Conservation (phyloP, 2,113 vertebrate species). For the Hiodon tergisus region DNA sequence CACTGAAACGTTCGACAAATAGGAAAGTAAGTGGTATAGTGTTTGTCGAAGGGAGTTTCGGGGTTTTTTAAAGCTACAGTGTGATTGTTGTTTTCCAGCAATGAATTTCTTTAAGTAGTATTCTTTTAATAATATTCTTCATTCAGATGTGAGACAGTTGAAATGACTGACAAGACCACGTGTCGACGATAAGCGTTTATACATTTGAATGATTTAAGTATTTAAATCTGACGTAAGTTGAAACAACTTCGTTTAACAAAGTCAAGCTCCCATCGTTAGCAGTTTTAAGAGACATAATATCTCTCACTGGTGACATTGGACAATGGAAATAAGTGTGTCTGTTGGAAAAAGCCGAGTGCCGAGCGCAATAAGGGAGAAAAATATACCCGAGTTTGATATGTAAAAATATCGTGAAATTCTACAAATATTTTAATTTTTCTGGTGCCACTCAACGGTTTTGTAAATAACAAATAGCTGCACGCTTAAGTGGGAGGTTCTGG, state of each 20-base stretch:
- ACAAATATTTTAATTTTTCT: too few relatives aligned
- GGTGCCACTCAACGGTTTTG: neutral
- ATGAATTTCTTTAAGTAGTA: neutral
- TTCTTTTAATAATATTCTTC: neutral
- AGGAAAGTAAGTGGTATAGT: neutral
- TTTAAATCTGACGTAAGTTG: too few relatives aligned
- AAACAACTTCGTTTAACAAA: too few relatives aligned
- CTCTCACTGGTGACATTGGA: too few relatives aligned
- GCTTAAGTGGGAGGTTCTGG: neutral
- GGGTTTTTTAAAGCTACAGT: constrained; percentile 19
- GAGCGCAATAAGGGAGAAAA: too few relatives aligned
- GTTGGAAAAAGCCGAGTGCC: too few relatives aligned
- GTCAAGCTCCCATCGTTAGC: too few relatives aligned
- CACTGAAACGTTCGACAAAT: constrained; percentile 9
- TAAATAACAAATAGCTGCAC: neutral
- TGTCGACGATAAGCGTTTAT: neutral
- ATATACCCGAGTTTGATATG: too few relatives aligned
- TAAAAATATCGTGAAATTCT: too few relatives aligned
- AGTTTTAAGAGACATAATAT: too few relatives aligned
- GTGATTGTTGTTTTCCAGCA: neutral
- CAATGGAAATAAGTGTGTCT: too few relatives aligned
- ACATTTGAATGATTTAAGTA: neutral
- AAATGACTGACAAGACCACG: too few relatives aligned
- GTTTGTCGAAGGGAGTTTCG: constrained; percentile 16
- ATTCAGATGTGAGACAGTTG: neutral